Evolutionary conservation across 2,888 invertebrate species (phyloP).

Genomic region (Eucriotettix oculatus): DNA sequence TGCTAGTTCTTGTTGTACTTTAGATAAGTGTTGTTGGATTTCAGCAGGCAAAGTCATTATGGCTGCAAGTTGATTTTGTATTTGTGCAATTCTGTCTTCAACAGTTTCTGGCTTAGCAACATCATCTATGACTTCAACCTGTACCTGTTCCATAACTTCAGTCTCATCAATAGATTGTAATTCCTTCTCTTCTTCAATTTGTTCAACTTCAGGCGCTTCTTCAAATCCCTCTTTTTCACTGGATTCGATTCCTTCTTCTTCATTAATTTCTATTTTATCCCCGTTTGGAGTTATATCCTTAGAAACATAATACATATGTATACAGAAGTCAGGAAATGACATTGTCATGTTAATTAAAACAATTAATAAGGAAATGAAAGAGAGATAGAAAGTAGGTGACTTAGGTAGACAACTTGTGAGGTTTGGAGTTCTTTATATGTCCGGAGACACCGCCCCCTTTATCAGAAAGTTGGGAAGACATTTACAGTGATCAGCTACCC

Average conservation of each 20-base stretch:
- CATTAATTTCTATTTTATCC: background rate
- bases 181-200: background rate
- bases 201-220: background rate
- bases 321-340: too few species aligned
- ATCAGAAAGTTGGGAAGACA: too few species aligned
- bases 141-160: background rate
- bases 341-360: too few species aligned
- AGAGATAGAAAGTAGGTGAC: too few species aligned
- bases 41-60: background rate
- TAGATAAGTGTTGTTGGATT: background rate
- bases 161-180: background rate
- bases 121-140: background rate
- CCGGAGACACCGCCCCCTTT: too few species aligned
- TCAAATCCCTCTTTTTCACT: background rate
- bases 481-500: too few species aligned
- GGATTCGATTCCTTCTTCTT: background rate
- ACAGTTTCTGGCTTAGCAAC: background rate
- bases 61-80: conserved; percentile 1
- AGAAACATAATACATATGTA: too few species aligned
- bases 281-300: background rate
- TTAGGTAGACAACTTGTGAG: too few species aligned
- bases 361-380: too few species aligned
- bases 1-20: background rate
- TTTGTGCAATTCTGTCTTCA: background rate
- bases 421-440: too few species aligned